Base-by-base conservation (phyloP, 1,140 invertebrate genomes). In the Thaumetopoea pityocampa region DNA sequence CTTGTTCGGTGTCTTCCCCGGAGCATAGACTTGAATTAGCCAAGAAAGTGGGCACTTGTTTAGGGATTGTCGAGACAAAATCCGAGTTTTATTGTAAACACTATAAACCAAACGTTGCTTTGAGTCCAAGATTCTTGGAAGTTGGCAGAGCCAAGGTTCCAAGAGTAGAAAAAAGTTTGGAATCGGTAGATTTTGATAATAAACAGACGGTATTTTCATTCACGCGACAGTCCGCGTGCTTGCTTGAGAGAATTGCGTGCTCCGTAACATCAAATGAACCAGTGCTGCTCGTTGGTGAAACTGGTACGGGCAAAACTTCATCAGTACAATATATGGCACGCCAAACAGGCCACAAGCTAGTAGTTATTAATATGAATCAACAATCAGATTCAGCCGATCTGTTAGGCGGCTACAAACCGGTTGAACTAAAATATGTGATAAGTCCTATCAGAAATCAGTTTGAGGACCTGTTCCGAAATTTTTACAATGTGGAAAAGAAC, bases 351-450 rank as follows among this genome's bases (percentile, higher is more conserved):
- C 90, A 96, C 51, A 94, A 93, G 68, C 85, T 99, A 6, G 87
- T 94, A 22, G 97, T 99, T 0, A 94, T 99, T n/a, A 99, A 99
- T 78, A 95, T 99, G 93, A 99, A 98, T 74, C 98, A 99, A 74
- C 98, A 99, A 78, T 98, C 95, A 56, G 98, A 99, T 84, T 96
- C 94, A 29, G 90, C 94, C 1, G 98, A 99, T 88, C 87, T 99
- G 5, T 86, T 99, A 1, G 98, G 98, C 58, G 98, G 98, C 1
- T 99, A 95, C 61, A 99, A 99, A 82, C 98, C 98, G 0, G 93
- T 99, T 0, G 96, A 98, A 79, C 67, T 98, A 1, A 94, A 93
- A 67, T 91, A 92, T 60, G 86, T 97, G 0, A 89, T 99, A 3
- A 85, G 87, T 28, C 95, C 96, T 1, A 87, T 99, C 4, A 88